Evolutionary conservation across 2,113 vertebrate genomes (phyloP).

Genomic region (Theristicus caerulescens): DNA sequence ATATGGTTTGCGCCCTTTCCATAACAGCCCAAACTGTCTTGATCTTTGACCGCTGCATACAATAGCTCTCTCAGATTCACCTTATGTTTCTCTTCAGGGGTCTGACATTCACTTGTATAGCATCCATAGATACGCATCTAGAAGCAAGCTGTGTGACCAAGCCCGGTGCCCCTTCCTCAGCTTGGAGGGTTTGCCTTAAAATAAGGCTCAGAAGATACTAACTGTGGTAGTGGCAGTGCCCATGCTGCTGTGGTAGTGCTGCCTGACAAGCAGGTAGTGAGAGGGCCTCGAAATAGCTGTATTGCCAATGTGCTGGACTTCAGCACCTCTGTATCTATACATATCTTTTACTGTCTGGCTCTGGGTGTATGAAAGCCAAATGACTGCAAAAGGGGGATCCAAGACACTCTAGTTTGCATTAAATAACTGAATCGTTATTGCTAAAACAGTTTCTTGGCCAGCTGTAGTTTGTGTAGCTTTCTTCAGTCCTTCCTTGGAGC

Average conservation of each 20-base stretch:
- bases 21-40: not conserved
- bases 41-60: not conserved
- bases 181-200: not conserved
- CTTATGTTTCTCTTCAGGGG: not conserved
- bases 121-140: rapidly evolving
- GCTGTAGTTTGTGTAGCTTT: not conserved
- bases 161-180: not conserved
- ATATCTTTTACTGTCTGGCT: not conserved
- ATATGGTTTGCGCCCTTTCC: not conserved
- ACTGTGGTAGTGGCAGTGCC: not conserved
- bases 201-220: not conserved
- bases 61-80: not conserved
- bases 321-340: not conserved
- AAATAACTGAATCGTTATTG: not conserved
- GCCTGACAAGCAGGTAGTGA: not conserved
- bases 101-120: not conserved
- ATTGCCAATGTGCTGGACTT: not conserved
- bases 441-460: not conserved
- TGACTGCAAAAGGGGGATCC: not conserved
- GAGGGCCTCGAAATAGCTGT: not conserved
- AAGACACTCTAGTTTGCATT: not conserved
- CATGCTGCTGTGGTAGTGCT: not conserved
- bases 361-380: not conserved
- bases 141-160: not conserved
- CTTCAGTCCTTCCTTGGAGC: not conserved